These are phyloP conservation scores for Strongylocentrotus purpuratus DNA, from an alignment of 35 echinoderm and acorn worm species.

Conservation along the genomic window DNA sequence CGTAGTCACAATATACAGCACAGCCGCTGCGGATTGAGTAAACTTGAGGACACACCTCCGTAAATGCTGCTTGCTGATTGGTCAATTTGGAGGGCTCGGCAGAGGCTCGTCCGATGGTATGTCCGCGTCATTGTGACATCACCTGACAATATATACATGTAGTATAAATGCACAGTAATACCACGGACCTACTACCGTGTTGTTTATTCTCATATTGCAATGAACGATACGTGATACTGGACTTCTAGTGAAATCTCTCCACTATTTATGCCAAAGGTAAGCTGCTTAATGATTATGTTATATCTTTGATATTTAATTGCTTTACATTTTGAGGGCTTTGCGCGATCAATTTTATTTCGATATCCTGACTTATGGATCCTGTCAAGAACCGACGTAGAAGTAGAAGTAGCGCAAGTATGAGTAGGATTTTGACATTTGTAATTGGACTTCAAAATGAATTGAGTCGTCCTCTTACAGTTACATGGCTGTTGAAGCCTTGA, in stretches of 20 bases:
- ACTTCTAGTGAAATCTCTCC: not conserved
- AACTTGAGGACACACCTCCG: slow-evolving; percentile 1
- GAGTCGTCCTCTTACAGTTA: no score
- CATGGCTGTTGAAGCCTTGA: no score
- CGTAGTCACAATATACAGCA: not conserved
- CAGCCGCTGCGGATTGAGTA: no score
- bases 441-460: no score
- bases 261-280: not conserved
- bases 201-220: not conserved
- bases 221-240: not conserved
- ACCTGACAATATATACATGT: not conserved
- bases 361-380: no score
- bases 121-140: not conserved
- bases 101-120: not conserved
- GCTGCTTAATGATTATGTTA: not conserved
- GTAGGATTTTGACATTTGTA: no score
- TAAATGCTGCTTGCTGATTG: not conserved
- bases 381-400: no score
- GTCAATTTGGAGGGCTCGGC: slow-evolving; percentile 12
- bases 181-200: not conserved
- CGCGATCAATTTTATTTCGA: no score
- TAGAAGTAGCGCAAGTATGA: no score
- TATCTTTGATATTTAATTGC: no score
- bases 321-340: no score
- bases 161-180: not conserved